Evolutionary conservation across 2,797 vertebrate species (phyloP), one percentile per base, ranked within the genome.

Genomic region (Rhynchotus rufescens): DNA sequence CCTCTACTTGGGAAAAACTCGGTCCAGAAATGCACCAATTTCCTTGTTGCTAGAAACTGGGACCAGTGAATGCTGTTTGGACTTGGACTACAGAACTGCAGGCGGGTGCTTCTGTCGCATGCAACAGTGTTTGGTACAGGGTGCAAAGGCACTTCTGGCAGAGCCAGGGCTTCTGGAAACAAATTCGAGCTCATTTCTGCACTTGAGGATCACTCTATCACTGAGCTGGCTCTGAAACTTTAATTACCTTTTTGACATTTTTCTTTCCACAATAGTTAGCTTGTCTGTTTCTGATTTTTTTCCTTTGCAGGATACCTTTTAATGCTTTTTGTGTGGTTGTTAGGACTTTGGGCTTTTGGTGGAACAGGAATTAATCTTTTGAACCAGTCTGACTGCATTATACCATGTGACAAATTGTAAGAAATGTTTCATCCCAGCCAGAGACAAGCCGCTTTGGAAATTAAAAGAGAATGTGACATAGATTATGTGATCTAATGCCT

Each of bases 401-500:
- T 84, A 78, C 38, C 42, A 84, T 66, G 80, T 88, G 62, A 93
- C 42, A 65, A 83, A 86, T 45, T 64, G 23, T 66, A 80, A 94
- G 82, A 96, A 95, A 88, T 94, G 90, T 92, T 90, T 97, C 84
- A 94, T 90, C 86, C 45, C 52, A 91, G 71, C 77, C 90, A 65
- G 83, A 95, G 94, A 83, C 86, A 91, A 92, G 95, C 95, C 92
- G 94, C 83, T 80, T 94, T 96, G 90, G 83, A 96, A 96, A 93
- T 95, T 93, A 94, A 73, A 86, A 89, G 68, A 86, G 47, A 79
- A 93, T 79, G 73, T 95, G 95, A 92, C 89, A 89, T 42, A 88
- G 92, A 73, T 88, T 96, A 86, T 97, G 97, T 95, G 96, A 94
- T 97, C 91, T 97, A 89, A 90, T 93, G 78, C 71, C 85, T 92